These are phyloP conservation scores for Pinctada fucata DNA, from an alignment of 2,888 invertebrate genomes.

Conservation along the genomic window DNA sequence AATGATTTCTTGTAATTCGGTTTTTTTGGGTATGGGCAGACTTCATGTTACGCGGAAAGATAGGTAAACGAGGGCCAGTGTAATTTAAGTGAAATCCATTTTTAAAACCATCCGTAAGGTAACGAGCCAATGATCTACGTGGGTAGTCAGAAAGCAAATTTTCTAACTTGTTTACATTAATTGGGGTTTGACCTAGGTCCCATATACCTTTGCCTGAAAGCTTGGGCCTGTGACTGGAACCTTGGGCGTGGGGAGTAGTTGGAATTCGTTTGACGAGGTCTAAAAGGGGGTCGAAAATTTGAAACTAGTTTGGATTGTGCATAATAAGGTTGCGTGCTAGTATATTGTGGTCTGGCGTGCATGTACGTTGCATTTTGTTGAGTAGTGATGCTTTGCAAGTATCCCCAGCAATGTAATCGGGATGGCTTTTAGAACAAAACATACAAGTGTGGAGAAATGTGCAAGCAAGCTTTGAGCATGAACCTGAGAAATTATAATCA, in stretches of 20 bases:
- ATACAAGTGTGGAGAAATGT: not conserved
- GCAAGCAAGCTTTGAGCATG: not conserved
- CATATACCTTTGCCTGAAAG: conserved; percentile 11
- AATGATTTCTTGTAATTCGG: not conserved
- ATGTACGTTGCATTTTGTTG: not conserved
- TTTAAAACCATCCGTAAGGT: not conserved
- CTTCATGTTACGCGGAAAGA: too few species aligned
- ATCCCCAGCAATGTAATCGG: not conserved
- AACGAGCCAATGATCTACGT: not conserved
- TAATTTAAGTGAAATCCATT: conserved; percentile 1
- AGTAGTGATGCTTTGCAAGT: not conserved
- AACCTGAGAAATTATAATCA: not conserved
- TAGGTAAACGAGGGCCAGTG: not conserved
- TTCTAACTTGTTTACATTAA: conserved; percentile 4
- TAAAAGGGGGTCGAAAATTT: not conserved
- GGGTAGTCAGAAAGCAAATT: not conserved
- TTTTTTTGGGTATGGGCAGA: too few species aligned
- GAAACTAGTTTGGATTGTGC: too few species aligned
- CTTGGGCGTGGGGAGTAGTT: not conserved
- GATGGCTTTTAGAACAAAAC: not conserved
- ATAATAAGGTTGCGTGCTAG: too few species aligned
- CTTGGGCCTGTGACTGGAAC: not conserved
- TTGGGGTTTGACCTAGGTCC: conserved; percentile 4
- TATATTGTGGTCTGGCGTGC: too few species aligned
- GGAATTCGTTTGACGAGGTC: not conserved